Evolutionary conservation across 2,888 invertebrate species (phyloP).

Genomic region (Onchidella celtica): DNA sequence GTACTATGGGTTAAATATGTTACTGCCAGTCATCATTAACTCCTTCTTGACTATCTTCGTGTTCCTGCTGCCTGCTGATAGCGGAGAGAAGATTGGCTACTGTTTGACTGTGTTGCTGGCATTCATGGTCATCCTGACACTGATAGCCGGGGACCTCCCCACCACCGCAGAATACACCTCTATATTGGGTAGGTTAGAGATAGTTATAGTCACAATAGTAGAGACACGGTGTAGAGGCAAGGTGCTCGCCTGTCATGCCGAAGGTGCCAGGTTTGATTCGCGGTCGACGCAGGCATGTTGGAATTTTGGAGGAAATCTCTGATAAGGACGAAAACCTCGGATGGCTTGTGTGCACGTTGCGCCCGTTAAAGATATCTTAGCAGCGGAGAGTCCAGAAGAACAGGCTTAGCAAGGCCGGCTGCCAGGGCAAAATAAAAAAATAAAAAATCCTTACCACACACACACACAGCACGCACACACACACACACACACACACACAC

Average conservation of each 20-base stretch:
- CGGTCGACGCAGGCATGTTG: too few relatives aligned
- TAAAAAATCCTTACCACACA: neutral
- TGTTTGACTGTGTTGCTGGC: slow-evolving; percentile 48
- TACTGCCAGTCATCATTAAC: slow-evolving; percentile 51
- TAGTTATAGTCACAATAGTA: neutral
- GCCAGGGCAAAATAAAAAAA: neutral
- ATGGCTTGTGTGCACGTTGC: too few relatives aligned
- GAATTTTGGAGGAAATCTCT: too few relatives aligned
- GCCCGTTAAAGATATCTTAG: too few relatives aligned
- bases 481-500: too few relatives aligned
- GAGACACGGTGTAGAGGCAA: too few relatives aligned
- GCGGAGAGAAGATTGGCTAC: slow-evolving; percentile 56
- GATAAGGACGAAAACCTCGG: too few relatives aligned
- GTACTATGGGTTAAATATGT: slow-evolving; percentile 51
- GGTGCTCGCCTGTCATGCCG: too few relatives aligned
- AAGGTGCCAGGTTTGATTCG: too few relatives aligned
- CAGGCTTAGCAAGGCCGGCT: too few relatives aligned
- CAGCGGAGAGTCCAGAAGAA: too few relatives aligned
- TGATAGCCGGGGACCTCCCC: slow-evolving; percentile 53
- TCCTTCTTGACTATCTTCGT: slow-evolving; percentile 49
- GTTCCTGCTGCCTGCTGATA: slow-evolving; percentile 55
- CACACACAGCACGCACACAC: too few relatives aligned
- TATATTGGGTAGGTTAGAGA: slow-evolving; percentile 46
- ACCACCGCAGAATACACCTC: slow-evolving; percentile 53
- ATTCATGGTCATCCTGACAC: slow-evolving; percentile 51